phyloP scores from a whole-genome alignment of 2,797 vertebrate species.

The Heteromormyrus szaboi region DNA sequence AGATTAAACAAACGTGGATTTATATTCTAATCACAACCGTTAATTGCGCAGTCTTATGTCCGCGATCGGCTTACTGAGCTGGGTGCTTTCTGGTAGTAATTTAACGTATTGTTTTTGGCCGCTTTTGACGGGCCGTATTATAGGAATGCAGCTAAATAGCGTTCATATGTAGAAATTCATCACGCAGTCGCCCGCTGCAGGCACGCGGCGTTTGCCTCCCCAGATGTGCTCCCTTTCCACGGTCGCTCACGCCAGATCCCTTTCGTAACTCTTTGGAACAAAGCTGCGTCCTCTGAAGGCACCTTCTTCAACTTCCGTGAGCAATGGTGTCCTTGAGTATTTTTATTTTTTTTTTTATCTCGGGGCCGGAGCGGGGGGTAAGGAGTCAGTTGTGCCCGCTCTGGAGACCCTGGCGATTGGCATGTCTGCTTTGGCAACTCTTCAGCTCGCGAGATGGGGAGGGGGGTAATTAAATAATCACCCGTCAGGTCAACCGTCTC shows the following conservation, averaged over 20 bases:
- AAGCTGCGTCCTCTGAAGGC: slow-evolving; percentile 47
- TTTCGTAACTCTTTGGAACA: not conserved
- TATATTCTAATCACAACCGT: not conserved
- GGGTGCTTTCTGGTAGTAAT: not conserved
- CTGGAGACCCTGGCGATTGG: slow-evolving; percentile 57
- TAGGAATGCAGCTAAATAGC: not conserved
- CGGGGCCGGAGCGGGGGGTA: slow-evolving; percentile 18
- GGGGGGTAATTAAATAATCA: not conserved
- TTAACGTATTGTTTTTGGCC: slow-evolving; percentile 6
- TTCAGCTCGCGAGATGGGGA: slow-evolving; percentile 31
- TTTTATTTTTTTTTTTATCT: not conserved
- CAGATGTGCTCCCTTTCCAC: not conserved
- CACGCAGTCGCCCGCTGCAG: not conserved
- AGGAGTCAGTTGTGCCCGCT: slow-evolving; percentile 11
- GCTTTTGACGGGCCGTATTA: not conserved
- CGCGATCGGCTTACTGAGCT: not conserved
- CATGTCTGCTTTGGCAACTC: slow-evolving; percentile 66
- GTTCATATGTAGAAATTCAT: not conserved
- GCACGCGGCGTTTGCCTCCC: not conserved
- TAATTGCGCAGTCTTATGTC: not conserved
- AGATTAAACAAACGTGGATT: not conserved
- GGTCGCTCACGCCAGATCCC: not conserved
- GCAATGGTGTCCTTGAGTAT: slow-evolving; percentile 61
- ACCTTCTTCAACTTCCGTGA: slow-evolving; percentile 58
- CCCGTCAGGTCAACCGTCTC: not conserved